Conservation (phyloP, 64 coral and sea anemone species). For the Porites australiensis region DNA sequence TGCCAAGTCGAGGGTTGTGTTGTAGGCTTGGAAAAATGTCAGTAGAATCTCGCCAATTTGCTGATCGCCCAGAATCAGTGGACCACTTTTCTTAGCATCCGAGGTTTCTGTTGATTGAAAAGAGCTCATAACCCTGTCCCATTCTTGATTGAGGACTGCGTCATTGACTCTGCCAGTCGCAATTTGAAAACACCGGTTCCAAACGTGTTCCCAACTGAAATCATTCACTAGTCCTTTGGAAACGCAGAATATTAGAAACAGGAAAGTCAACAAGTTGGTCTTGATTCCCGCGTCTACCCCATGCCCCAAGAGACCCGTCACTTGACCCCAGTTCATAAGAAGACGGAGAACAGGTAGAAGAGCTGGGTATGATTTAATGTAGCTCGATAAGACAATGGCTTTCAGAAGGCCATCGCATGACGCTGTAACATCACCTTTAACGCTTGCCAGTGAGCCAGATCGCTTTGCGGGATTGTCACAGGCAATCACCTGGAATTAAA, state of each 20-base stretch:
- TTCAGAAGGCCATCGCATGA: conserved; percentile 90
- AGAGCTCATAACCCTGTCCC: conserved; percentile 58
- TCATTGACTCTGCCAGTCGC: conserved; percentile 41
- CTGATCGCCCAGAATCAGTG: conserved; percentile 51
- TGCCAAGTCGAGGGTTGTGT: conserved; percentile 61
- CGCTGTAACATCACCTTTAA: conserved; percentile 76
- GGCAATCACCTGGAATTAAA: conserved; percentile 64
- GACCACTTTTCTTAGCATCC: neutral
- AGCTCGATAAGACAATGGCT: conserved; percentile 78
- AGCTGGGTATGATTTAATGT: conserved; percentile 79
- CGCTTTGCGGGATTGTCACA: conserved; percentile 50
- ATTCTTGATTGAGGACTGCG: conserved; percentile 31
- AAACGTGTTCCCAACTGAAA: conserved; percentile 46
- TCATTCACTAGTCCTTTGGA: conserved; percentile 43
- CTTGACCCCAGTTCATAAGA: conserved; percentile 85
- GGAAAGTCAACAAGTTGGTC: conserved; percentile 79
- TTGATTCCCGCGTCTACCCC: conserved; percentile 69
- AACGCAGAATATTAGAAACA: conserved; percentile 81
- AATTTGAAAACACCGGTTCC: conserved; percentile 57
- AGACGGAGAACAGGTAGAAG: conserved; percentile 89
- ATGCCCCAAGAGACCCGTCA: conserved; percentile 79
- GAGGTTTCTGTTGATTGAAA: neutral
- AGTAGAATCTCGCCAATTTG: conserved; percentile 76
- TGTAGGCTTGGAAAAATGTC: conserved; percentile 68
- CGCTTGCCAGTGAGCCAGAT: conserved; percentile 27